These are phyloP conservation scores for Zhuqinia jingwanae DNA, from an alignment of 2,888 invertebrate genomes.

Conservation along the genomic window DNA sequence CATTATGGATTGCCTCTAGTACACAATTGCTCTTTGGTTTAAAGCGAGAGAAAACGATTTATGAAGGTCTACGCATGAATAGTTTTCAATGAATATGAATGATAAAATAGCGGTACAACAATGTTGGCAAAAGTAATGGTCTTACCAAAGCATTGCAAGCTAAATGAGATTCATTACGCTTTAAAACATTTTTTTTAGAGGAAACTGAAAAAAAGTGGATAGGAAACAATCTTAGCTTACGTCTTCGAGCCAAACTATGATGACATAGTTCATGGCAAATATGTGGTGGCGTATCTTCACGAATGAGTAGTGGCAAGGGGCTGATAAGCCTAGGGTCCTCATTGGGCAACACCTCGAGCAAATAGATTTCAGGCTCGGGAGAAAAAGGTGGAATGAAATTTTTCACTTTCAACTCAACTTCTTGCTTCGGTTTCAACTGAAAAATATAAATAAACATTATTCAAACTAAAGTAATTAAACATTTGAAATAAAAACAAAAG, in stretches of 20 bases:
- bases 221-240: too few relatives aligned
- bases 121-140: too few relatives aligned
- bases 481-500: too few relatives aligned
- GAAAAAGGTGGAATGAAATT: constrained; percentile 82
- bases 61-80: constrained; percentile 61
- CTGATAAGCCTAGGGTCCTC: constrained; percentile 79
- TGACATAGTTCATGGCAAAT: constrained; percentile 79
- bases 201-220: too few relatives aligned
- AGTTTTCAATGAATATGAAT: not conserved
- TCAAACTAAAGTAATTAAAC: too few relatives aligned
- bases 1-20: too few relatives aligned
- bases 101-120: not conserved
- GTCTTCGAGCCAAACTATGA: constrained; percentile 79
- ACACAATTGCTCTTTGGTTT: too few relatives aligned
- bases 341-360: constrained; percentile 80
- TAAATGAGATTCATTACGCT: not conserved
- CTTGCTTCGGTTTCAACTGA: constrained; percentile 82
- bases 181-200: not conserved
- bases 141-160: not conserved
- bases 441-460: too few relatives aligned
- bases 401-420: constrained; percentile 82
- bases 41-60: too few relatives aligned
- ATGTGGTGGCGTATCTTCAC: constrained; percentile 79
- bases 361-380: constrained; percentile 80
- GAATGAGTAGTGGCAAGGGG: constrained; percentile 78